These are phyloP conservation scores for Plectrocnemia conspersa DNA, from an alignment of 1,140 invertebrate genomes.

Conservation along the genomic window DNA sequence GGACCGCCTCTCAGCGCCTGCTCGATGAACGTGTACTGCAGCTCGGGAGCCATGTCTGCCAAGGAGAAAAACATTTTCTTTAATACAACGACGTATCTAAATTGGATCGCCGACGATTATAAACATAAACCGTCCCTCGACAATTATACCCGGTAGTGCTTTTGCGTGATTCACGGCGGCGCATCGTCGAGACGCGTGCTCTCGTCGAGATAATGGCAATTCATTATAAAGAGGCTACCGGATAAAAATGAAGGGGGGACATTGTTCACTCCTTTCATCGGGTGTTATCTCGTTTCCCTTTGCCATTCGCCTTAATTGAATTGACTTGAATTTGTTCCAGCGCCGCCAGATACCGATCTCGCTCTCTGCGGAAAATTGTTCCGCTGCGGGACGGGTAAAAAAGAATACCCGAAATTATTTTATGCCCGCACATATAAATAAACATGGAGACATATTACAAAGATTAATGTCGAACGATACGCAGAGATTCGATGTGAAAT, in stretches of 20 bases:
- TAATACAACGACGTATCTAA: background rate
- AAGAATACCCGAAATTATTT: no score
- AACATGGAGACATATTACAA: no score
- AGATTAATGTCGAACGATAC: no score
- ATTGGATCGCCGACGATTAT: background rate
- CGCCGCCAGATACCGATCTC: conserved; percentile 24
- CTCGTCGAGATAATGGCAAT: conserved; percentile 17
- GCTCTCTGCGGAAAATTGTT: conserved; percentile 19
- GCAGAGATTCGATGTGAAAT: no score
- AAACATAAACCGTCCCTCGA: conserved; percentile 1
- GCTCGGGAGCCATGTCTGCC: conserved; percentile 72
- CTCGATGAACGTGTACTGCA: conserved; percentile 79
- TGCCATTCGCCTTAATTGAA: conserved; percentile 30
- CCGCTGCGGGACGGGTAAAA: no score
- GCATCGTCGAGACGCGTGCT: background rate
- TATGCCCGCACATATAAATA: no score
- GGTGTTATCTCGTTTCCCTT: conserved; percentile 20
- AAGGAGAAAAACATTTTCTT: conserved; percentile 5
- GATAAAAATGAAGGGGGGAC: conserved; percentile 29
- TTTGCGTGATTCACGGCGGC: conserved; percentile 1
- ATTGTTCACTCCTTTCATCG: conserved; percentile 30
- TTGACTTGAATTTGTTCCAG: conserved; percentile 25
- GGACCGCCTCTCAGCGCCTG: conserved; percentile 75
- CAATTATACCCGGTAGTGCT: conserved; percentile 17
- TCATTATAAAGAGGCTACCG: conserved; percentile 6